Conservation (phyloP, 2,888 invertebrate genomes). For the Callinectes sapidus region DNA sequence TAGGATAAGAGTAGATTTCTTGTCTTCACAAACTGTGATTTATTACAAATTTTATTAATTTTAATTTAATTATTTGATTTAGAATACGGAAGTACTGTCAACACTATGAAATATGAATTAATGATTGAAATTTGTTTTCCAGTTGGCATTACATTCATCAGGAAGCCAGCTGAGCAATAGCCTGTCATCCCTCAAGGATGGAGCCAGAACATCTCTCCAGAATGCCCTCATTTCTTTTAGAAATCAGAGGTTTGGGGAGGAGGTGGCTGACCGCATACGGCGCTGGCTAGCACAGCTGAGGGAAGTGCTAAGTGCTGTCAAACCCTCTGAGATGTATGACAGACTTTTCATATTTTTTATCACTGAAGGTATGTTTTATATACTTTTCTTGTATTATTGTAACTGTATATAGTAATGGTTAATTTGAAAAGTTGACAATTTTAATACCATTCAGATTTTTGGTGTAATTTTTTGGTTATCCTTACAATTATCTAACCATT, state of each 20-base stretch:
- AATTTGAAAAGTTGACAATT: not conserved
- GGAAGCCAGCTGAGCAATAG: conserved; percentile 30
- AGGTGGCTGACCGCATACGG: conserved; percentile 50
- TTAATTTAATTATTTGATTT: not conserved
- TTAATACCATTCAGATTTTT: no score
- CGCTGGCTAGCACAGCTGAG: conserved; percentile 39
- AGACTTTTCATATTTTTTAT: conserved; percentile 64
- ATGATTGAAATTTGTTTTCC: conserved; percentile 14
- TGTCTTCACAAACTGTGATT: not conserved
- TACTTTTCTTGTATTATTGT: not conserved
- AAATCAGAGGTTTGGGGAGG: conserved; percentile 44
- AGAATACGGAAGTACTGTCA: not conserved
- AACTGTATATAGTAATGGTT: not conserved
- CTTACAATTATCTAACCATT: no score
- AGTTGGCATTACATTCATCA: conserved; percentile 56
- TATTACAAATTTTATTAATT: no score
- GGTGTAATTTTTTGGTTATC: no score
- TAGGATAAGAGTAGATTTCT: not conserved
- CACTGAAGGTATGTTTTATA: conserved; percentile 64
- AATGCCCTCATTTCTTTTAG: conserved; percentile 35
- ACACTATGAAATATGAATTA: not conserved
- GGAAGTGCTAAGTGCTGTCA: conserved; percentile 56
- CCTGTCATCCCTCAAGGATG: conserved; percentile 41
- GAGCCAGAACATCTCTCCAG: conserved; percentile 43
- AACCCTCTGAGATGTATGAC: conserved; percentile 60